Percentiles rank a stretch among this genome's conserved stretches.
phyloP scores from a whole-genome alignment of 2,888 invertebrate species.

The Sminthurides aquaticus region DNA sequence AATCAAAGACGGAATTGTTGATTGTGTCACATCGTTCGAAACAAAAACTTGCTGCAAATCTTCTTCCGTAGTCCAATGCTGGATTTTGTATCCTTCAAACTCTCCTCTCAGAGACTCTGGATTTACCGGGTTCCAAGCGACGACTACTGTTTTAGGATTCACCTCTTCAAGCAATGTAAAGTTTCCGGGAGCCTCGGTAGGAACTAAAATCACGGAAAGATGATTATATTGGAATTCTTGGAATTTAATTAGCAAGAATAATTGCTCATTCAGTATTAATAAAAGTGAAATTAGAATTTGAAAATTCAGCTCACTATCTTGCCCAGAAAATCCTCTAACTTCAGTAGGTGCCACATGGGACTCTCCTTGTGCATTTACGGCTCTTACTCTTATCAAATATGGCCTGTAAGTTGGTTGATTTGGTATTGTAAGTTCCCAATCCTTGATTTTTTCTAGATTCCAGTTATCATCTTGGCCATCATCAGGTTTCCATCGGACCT shows the following conservation, averaged over 20 bases:
- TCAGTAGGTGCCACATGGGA: slow-evolving; percentile 71
- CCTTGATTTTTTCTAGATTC: slow-evolving; percentile 62
- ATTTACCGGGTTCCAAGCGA: slow-evolving; percentile 82
- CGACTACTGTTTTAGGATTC: slow-evolving; percentile 71
- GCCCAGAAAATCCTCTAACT: slow-evolving; percentile 85
- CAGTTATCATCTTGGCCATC: no score
- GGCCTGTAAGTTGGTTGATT: slow-evolving; percentile 84
- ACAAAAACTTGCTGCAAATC: slow-evolving; percentile 66
- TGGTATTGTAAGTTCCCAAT: slow-evolving; percentile 69
- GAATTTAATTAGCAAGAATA: no score
- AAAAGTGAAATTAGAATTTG: no score
- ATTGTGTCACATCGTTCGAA: slow-evolving; percentile 61
- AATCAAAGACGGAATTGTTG: slow-evolving; percentile 72
- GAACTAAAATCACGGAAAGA: no score
- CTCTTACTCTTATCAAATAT: slow-evolving; percentile 82
- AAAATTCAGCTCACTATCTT: no score
- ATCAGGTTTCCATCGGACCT: slow-evolving; percentile 71
- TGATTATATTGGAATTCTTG: no score
- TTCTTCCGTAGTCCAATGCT: slow-evolving; percentile 82
- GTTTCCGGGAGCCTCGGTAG: slow-evolving; percentile 70
- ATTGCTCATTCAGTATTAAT: no score
- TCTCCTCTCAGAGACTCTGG: slow-evolving; percentile 76
- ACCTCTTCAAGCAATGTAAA: slow-evolving; percentile 70
- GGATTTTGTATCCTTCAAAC: slow-evolving; percentile 92
- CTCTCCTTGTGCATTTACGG: slow-evolving; percentile 80